Conservation (phyloP, 1,140 invertebrate species). For the Belonocnema kinseyi region DNA sequence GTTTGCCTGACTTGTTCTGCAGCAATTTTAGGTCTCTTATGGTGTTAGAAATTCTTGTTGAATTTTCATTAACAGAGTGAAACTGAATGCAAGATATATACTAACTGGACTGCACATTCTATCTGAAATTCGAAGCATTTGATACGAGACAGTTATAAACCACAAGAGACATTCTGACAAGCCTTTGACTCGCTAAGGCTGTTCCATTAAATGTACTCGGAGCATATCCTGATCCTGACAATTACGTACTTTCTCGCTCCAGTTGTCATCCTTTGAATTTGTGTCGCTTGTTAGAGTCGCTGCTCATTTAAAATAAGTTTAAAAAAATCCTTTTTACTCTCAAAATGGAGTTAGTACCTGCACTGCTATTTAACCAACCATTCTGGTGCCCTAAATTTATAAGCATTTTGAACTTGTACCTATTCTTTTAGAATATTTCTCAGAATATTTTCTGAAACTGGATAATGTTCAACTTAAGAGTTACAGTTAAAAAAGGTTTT, state of each 20-base stretch:
- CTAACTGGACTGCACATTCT: not conserved
- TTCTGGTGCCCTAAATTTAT: too few relatives aligned
- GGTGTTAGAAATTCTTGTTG: too few relatives aligned
- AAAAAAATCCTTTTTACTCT: not conserved
- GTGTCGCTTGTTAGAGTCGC: constrained; percentile 27
- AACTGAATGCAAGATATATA: too few relatives aligned
- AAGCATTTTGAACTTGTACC: too few relatives aligned
- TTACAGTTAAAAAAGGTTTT: too few relatives aligned
- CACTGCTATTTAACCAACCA: too few relatives aligned
- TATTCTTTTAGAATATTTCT: too few relatives aligned
- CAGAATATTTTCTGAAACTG: too few relatives aligned
- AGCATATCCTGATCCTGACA: constrained; percentile 27
- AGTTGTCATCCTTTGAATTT: constrained; percentile 25
- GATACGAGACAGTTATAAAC: constrained; percentile 24
- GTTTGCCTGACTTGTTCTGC: too few relatives aligned
- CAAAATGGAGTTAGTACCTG: not conserved
- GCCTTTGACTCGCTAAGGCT: constrained; percentile 29
- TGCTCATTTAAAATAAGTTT: constrained; percentile 15
- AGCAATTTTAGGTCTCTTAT: too few relatives aligned
- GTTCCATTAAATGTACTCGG: constrained; percentile 30
- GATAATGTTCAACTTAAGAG: too few relatives aligned
- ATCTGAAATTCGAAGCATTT: constrained; percentile 26
- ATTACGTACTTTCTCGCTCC: constrained; percentile 28
- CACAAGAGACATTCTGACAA: constrained; percentile 29
- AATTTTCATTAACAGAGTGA: too few relatives aligned